Conservation (phyloP, 2,888 invertebrate species). For the Clusia tigrina region DNA sequence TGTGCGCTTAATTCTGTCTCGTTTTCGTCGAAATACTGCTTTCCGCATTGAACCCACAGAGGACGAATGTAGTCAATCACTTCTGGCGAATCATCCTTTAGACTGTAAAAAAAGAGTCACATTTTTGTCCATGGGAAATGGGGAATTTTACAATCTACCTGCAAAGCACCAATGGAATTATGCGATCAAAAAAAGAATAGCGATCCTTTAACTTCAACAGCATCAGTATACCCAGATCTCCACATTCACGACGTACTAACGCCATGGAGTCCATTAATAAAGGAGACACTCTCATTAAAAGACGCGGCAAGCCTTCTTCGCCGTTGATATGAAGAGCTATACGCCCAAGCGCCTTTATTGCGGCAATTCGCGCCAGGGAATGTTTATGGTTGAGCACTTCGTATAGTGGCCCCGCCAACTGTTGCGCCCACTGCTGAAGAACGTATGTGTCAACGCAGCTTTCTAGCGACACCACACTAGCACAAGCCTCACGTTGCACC, state of each 20-base stretch:
- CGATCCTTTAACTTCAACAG: conserved; percentile 80
- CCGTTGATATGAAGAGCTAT: conserved; percentile 69
- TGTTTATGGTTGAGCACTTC: conserved; percentile 82
- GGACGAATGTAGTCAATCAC: conserved; percentile 71
- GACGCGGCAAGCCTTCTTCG: conserved; percentile 75
- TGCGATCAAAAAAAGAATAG: conserved; percentile 87
- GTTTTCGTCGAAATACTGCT: conserved; percentile 85
- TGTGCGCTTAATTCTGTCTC: conserved; percentile 86
- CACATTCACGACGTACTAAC: conserved; percentile 79
- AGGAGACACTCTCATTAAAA: conserved; percentile 83
- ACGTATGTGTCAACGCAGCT: conserved; percentile 66
- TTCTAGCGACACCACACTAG: conserved; percentile 72
- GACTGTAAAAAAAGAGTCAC: conserved; percentile 61
- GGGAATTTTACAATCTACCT: conserved; percentile 67
- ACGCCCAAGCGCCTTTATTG: conserved; percentile 76
- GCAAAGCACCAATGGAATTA: conserved; percentile 85
- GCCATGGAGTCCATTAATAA: conserved; percentile 86
- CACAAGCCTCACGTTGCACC: conserved; percentile 81
- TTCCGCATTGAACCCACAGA: conserved; percentile 78
- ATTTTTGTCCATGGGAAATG: neutral
- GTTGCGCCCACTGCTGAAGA: conserved; percentile 80
- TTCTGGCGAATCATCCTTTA: conserved; percentile 82
- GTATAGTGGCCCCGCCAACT: conserved; percentile 76
- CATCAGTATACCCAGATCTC: conserved; percentile 80
- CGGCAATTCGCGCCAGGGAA: conserved; percentile 78